Conservation (phyloP, 1,140 invertebrate species). For the Contarinia nasturtii region DNA sequence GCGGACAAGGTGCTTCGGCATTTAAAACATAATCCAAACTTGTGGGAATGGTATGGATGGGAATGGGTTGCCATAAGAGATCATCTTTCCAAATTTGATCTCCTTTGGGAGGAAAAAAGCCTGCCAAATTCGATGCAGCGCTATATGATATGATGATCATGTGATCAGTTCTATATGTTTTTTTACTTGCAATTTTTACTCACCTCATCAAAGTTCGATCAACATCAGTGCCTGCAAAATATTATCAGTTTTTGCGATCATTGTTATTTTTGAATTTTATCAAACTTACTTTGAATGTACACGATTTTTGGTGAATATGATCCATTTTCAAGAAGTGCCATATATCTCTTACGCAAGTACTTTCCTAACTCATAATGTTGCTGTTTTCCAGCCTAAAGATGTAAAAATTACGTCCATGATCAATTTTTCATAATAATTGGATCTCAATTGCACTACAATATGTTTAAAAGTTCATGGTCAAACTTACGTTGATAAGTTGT, state of each 20-base stretch:
- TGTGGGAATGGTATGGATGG: constrained; percentile 58
- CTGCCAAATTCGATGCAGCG: constrained; percentile 63
- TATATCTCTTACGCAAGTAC: constrained; percentile 54
- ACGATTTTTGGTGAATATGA: constrained; percentile 37
- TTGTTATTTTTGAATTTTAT: too few species aligned
- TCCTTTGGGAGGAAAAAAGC: constrained; percentile 40
- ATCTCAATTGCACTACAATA: too few species aligned
- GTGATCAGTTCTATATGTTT: too few species aligned
- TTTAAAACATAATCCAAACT: constrained; percentile 41
- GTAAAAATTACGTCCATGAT: too few species aligned
- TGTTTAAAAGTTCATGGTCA: background rate
- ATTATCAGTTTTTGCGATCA: too few species aligned
- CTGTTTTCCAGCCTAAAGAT: constrained; percentile 51
- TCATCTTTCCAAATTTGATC: constrained; percentile 43
- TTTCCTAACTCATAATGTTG: constrained; percentile 62
- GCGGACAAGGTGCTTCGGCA: constrained; percentile 44
- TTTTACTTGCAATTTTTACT: too few species aligned
- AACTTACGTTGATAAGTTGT: constrained; percentile 57
- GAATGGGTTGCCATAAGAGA: constrained; percentile 75
- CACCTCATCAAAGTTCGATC: constrained; percentile 84
- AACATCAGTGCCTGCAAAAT: constrained; percentile 42
- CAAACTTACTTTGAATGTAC: constrained; percentile 30
- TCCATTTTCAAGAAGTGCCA: constrained; percentile 26
- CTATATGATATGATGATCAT: too few species aligned
- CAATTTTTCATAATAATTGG: too few species aligned